These are phyloP conservation scores for Tichodroma muraria DNA, from an alignment of 2,113 vertebrate species.

Conservation along the genomic window DNA sequence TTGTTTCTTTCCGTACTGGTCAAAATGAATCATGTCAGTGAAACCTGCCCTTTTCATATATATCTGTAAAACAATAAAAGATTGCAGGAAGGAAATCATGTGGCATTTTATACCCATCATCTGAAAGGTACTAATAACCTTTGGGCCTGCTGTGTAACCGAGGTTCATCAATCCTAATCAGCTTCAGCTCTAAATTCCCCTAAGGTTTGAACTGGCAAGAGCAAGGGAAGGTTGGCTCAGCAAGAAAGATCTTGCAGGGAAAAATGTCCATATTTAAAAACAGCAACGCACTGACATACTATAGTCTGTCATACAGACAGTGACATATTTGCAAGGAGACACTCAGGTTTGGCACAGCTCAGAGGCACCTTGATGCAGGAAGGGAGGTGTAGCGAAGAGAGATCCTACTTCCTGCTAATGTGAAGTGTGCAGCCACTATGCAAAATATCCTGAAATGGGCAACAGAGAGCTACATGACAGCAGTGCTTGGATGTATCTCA, in stretches of 20 bases:
- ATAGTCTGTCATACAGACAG: not conserved
- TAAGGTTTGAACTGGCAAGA: not conserved
- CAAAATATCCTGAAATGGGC: not conserved
- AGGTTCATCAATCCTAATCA: slow-evolving; percentile 15
- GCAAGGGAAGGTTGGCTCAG: not conserved
- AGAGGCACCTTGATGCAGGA: not conserved
- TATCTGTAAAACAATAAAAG: not conserved
- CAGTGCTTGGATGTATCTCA: not conserved
- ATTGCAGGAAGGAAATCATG: not conserved
- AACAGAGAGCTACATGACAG: not conserved
- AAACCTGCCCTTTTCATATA: not conserved
- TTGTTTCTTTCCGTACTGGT: not conserved
- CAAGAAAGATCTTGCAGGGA: not conserved
- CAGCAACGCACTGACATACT: not conserved
- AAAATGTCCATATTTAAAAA: not conserved
- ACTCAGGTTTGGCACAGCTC: not conserved
- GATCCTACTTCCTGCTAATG: not conserved
- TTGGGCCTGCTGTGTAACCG: not conserved
- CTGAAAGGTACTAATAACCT: slow-evolving; percentile 34
- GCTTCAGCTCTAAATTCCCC: not conserved
- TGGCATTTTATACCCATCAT: not conserved
- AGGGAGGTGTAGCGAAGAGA: not conserved
- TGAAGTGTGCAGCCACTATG: not conserved
- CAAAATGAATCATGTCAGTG: not conserved
- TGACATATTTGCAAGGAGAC: not conserved